These are phyloP conservation scores for Microplitis deprimator DNA, from an alignment of 2,888 invertebrate genomes.

Conservation along the genomic window DNA sequence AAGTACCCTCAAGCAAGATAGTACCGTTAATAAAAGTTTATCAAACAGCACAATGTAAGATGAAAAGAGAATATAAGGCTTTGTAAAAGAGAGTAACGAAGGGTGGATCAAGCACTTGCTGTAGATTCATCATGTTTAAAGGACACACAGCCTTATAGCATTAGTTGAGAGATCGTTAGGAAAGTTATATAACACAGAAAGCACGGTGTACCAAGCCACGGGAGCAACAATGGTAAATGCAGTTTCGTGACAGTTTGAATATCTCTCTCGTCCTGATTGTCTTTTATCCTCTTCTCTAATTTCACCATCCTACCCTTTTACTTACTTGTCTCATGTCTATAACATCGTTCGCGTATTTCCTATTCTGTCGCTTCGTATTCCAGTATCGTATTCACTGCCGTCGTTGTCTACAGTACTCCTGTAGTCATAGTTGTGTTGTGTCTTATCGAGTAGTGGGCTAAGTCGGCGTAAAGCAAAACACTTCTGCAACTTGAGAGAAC, in stretches of 20 bases:
- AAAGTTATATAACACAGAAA: constrained; percentile 51
- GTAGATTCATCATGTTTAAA: constrained; percentile 54
- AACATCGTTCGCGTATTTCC: not conserved
- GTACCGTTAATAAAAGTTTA: constrained; percentile 22
- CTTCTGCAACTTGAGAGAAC: not conserved
- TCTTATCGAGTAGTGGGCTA: constrained; percentile 33
- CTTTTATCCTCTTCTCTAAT: constrained; percentile 6
- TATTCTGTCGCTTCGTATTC: constrained; percentile 24
- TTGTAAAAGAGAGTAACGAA: not conserved
- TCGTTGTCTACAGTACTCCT: not conserved
- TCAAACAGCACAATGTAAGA: constrained; percentile 2
- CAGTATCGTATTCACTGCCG: not conserved
- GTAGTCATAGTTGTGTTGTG: not conserved
- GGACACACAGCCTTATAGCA: constrained; percentile 52
- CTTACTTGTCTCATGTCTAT: not conserved
- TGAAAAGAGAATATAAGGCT: constrained; percentile 17
- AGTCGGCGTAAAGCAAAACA: constrained; percentile 2
- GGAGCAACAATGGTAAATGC: constrained; percentile 59
- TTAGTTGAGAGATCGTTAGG: constrained; percentile 56
- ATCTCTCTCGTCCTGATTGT: constrained; percentile 14
- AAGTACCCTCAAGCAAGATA: not conserved
- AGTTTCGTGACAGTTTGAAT: constrained; percentile 59
- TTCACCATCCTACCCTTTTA: not conserved
- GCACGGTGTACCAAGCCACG: constrained; percentile 51
- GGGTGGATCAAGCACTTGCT: constrained; percentile 19